Conservation (phyloP, 2,797 vertebrate genomes). For the Sarcoramphus papa region DNA sequence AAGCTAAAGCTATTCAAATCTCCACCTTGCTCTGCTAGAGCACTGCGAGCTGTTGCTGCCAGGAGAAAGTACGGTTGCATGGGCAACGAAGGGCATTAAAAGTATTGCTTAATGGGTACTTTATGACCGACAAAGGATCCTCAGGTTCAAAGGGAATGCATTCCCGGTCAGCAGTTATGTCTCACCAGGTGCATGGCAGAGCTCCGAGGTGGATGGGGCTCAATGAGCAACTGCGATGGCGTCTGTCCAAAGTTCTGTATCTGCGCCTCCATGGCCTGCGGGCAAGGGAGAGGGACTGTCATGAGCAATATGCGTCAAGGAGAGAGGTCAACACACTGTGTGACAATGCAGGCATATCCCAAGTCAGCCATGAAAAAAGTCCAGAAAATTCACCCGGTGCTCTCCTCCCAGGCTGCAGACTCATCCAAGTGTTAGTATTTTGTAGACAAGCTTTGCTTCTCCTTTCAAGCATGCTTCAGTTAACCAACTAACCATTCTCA, state of each 20-base stretch:
- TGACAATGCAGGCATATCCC: constrained; percentile 91
- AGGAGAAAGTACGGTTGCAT: neutral
- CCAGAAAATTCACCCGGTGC: constrained; percentile 82
- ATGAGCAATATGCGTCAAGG: constrained; percentile 89
- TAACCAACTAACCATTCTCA: constrained; percentile 87
- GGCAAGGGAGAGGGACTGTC: constrained; percentile 84
- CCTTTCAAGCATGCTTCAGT: constrained; percentile 92
- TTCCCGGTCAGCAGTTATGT: constrained; percentile 72
- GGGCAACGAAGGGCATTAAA: neutral
- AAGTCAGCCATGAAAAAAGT: constrained; percentile 88
- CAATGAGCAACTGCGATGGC: constrained; percentile 99
- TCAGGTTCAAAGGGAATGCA: constrained; percentile 49
- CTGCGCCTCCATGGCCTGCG: constrained; percentile 95
- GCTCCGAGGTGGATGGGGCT: constrained; percentile 99
- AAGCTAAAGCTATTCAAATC: neutral
- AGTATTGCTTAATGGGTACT: constrained; percentile 33
- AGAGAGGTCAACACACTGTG: constrained; percentile 90
- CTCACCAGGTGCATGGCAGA: constrained; percentile 99
- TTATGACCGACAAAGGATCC: constrained; percentile 24
- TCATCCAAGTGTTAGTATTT: constrained; percentile 94
- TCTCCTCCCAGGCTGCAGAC: constrained; percentile 85
- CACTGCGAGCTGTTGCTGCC: neutral
- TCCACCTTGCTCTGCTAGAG: neutral
- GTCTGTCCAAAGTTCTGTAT: constrained; percentile 99
- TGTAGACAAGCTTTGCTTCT: constrained; percentile 93